phyloP scores from a whole-genome alignment of 2,888 invertebrate genomes.

The Hoplodrina ambigua region DNA sequence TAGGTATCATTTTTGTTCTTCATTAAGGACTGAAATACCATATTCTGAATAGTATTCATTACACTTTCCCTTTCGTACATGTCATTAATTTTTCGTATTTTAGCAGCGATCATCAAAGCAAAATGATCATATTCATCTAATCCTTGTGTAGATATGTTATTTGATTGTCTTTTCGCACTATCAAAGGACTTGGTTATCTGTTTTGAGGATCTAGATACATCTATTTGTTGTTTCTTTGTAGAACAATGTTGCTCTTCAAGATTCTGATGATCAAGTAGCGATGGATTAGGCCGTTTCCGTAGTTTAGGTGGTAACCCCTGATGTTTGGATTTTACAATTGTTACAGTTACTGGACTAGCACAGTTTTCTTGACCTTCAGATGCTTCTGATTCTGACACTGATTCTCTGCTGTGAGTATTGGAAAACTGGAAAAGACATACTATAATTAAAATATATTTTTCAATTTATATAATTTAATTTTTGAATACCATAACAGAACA shows the following conservation, averaged over 20 bases:
- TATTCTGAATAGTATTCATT: slow-evolving; percentile 2
- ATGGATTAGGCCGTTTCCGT: background rate
- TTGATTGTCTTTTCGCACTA: background rate
- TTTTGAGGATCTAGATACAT: background rate
- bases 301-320: background rate
- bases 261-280: background rate
- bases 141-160: background rate
- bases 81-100: slow-evolving; percentile 3
- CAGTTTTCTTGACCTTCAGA: slow-evolving; percentile 1
- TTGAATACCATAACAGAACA: too few relatives aligned
- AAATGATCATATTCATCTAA: slow-evolving; percentile 9
- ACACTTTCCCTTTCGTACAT: slow-evolving; percentile 1
- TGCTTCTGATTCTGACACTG: background rate
- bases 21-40: background rate
- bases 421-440: background rate
- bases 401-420: background rate
- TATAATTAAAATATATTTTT: too few relatives aligned
- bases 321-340: background rate
- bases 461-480: too few relatives aligned
- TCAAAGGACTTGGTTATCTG: background rate
- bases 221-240: background rate
- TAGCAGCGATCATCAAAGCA: slow-evolving; percentile 9
- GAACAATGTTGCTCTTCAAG: background rate
- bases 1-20: background rate
- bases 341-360: background rate